phyloP scores from a whole-genome alignment of 1,140 invertebrate genomes.

The Elysia chlorotica region DNA sequence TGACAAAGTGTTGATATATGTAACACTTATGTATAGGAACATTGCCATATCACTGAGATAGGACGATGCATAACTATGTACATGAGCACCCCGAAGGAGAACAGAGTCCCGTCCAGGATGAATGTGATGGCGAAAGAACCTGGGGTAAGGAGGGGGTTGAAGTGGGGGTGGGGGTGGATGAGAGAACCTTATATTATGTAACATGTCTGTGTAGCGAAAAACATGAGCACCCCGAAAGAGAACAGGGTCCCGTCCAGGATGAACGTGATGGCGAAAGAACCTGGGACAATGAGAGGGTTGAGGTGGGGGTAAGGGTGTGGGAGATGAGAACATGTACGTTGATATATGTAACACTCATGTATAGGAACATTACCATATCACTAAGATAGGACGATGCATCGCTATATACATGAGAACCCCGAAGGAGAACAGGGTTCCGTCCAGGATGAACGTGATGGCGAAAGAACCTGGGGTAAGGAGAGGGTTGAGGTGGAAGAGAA shows the following conservation, averaged over 20 bases:
- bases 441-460: background rate
- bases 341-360: background rate
- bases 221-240: conserved; percentile 89
- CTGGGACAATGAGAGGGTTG: conserved; percentile 64
- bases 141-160: no score
- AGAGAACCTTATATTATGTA: no score
- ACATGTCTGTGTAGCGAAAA: no score
- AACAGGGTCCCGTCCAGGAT: conserved; percentile 73
- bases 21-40: no score
- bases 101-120: conserved; percentile 71
- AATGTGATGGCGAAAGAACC: conserved; percentile 91
- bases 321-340: background rate
- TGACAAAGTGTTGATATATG: no score
- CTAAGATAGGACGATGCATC: background rate
- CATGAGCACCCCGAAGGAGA: conserved; percentile 89
- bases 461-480: background rate
- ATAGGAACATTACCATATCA: no score
- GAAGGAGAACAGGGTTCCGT: background rate
- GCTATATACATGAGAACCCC: background rate
- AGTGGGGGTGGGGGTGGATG: no score
- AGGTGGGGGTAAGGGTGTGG: no score
- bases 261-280: conserved; percentile 89
- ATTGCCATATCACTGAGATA: no score
- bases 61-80: no score
- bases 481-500: no score